Conservation (phyloP, 2,797 vertebrate species). For the Loris lydekkerianus region DNA sequence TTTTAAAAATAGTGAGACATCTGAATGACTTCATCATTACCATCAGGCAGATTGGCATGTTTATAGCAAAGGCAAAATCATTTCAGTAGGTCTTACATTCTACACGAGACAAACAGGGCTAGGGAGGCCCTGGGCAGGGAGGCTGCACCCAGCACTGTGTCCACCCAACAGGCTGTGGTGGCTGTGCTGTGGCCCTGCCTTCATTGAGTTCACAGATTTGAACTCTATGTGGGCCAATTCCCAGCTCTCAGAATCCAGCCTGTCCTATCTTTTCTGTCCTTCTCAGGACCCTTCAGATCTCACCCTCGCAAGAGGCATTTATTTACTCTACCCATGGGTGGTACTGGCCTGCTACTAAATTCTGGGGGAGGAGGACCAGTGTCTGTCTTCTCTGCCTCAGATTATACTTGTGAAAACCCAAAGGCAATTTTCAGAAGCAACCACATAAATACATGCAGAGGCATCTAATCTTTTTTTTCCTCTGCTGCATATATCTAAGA, state of each 20-base stretch:
- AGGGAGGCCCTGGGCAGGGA: constrained; percentile 61
- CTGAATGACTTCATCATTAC: constrained; percentile 84
- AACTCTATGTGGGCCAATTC: background rate
- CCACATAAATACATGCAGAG: background rate
- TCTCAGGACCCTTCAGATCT: background rate
- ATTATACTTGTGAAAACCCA: background rate
- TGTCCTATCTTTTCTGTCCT: background rate
- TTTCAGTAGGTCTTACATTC: constrained; percentile 78
- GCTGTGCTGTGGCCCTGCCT: background rate
- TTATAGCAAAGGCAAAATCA: constrained; percentile 85
- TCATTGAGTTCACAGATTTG: background rate
- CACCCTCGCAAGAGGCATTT: background rate
- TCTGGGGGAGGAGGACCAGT: background rate
- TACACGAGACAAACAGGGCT: constrained; percentile 68
- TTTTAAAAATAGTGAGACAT: constrained; percentile 83
- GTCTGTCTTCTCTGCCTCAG: background rate
- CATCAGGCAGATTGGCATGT: constrained; percentile 86
- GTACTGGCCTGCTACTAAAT: background rate
- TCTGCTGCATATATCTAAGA: too few relatives aligned
- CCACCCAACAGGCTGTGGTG: background rate
- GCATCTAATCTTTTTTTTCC: too few relatives aligned
- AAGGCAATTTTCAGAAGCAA: constrained; percentile 23
- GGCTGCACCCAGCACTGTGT: background rate
- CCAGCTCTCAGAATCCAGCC: background rate
- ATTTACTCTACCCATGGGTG: background rate